Conservation (phyloP, 2,113 vertebrate genomes). For the Amblyornis subalaris region DNA sequence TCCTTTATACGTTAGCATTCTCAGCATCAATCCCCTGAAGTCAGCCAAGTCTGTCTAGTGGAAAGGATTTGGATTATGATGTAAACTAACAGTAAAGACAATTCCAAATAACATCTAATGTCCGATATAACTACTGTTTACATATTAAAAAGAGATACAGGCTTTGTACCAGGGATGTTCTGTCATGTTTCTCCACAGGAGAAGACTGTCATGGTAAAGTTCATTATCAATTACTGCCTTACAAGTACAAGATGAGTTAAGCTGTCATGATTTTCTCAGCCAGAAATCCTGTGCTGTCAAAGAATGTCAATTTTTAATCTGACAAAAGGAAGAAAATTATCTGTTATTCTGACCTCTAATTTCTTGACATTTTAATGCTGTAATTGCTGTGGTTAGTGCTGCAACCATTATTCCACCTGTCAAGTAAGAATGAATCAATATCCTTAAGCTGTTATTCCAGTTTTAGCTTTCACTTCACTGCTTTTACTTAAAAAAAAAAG, state of each 20-base stretch:
- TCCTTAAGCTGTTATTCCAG: constrained; percentile 73
- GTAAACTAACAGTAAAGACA: constrained; percentile 72
- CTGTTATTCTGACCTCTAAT: constrained; percentile 88
- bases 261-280: constrained; percentile 84
- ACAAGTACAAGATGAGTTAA: constrained; percentile 84
- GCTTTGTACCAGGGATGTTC: constrained; percentile 78
- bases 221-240: constrained; percentile 83
- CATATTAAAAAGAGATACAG: constrained; percentile 79
- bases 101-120: constrained; percentile 76
- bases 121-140: constrained; percentile 85
- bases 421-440: constrained; percentile 87
- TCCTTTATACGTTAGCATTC: not conserved
- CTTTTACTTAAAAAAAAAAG: not conserved
- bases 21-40: not conserved
- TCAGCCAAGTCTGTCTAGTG: constrained; percentile 2
- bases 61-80: constrained; percentile 68
- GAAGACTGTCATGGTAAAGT: constrained; percentile 85
- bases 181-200: constrained; percentile 89
- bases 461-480: constrained; percentile 64
- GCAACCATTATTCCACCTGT: constrained; percentile 82
- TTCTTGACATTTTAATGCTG: constrained; percentile 91
- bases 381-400: constrained; percentile 88
- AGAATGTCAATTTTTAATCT: constrained; percentile 83
- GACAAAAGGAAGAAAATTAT: constrained; percentile 85
- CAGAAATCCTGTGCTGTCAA: constrained; percentile 80